Conservation (phyloP, 2,888 invertebrate species). For the Drepanosiphum platanoidis region DNA sequence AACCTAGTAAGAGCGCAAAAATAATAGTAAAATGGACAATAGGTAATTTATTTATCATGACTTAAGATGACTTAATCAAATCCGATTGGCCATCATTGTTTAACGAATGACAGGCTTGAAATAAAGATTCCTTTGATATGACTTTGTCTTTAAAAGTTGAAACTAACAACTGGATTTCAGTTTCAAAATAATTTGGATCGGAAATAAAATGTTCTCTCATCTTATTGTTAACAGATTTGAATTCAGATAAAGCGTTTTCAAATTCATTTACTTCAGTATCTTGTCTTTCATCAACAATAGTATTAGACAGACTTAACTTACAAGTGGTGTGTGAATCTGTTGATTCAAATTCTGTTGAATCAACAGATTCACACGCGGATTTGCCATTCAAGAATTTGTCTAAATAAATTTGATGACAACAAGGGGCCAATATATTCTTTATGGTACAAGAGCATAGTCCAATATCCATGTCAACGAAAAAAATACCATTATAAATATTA, state of each 20-base stretch:
- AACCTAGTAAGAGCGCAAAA: too few species aligned
- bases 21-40: too few species aligned
- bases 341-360: neutral
- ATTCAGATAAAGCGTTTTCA: constrained; percentile 21
- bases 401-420: constrained; percentile 23
- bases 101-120: constrained; percentile 19
- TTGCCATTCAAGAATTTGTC: neutral
- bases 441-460: constrained; percentile 32
- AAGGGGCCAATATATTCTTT: constrained; percentile 7
- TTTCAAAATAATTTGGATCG: constrained; percentile 33
- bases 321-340: too few species aligned
- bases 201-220: constrained; percentile 25
- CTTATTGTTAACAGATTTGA: neutral
- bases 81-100: neutral
- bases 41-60: neutral
- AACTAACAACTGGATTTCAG: constrained; percentile 20
- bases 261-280: constrained; percentile 12
- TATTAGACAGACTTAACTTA: neutral
- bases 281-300: neutral
- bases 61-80: neutral
- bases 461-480: constrained; percentile 34
- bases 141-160: neutral
- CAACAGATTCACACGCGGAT: neutral
- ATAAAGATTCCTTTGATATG: constrained; percentile 18
- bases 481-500: neutral